A percentile compares a stretch with the other conserved stretches of the same genome.
Conservation (phyloP, 2,888 invertebrate species). For the Troides aeacus region DNA sequence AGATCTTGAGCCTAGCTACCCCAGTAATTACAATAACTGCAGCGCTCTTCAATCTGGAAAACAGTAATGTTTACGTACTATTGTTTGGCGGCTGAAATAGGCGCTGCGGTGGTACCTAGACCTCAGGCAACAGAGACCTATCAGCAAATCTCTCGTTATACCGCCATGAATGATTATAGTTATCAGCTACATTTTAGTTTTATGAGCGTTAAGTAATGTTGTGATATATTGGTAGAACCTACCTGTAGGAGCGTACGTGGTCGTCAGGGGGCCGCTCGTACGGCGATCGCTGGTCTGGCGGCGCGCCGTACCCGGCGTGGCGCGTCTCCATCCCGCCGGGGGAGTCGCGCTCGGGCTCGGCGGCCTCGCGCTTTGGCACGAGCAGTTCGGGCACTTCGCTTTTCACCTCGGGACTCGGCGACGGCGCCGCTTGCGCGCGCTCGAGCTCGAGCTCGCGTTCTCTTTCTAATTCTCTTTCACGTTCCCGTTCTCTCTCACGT, state of each 20-base stretch:
- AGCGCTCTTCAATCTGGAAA: too few species aligned
- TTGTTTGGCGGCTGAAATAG: too few species aligned
- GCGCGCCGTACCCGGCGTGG: constrained; percentile 83
- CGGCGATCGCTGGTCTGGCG: constrained; percentile 83
- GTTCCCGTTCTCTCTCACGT: constrained; percentile 16
- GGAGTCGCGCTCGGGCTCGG: constrained; percentile 85
- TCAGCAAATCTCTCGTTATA: too few species aligned
- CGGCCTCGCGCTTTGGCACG: constrained; percentile 84
- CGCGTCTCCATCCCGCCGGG: constrained; percentile 87
- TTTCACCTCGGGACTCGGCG: constrained; percentile 71
- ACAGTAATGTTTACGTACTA: too few species aligned
- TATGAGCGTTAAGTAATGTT: neutral
- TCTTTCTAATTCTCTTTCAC: constrained; percentile 33
- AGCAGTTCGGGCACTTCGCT: constrained; percentile 78
- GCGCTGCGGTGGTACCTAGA: too few species aligned
- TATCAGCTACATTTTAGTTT: neutral
- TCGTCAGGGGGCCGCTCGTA: constrained; percentile 85
- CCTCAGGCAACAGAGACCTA: too few species aligned
- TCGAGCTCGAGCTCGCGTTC: constrained; percentile 47
- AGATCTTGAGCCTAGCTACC: too few species aligned
- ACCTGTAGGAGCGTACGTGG: constrained; percentile 81
- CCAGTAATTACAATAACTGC: too few species aligned
- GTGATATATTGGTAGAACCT: neutral
- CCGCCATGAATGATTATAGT: neutral
- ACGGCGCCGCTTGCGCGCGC: constrained; percentile 50